These are phyloP conservation scores for Amblyteles armatorius DNA, from an alignment of 2,888 invertebrate species.

Conservation along the genomic window DNA sequence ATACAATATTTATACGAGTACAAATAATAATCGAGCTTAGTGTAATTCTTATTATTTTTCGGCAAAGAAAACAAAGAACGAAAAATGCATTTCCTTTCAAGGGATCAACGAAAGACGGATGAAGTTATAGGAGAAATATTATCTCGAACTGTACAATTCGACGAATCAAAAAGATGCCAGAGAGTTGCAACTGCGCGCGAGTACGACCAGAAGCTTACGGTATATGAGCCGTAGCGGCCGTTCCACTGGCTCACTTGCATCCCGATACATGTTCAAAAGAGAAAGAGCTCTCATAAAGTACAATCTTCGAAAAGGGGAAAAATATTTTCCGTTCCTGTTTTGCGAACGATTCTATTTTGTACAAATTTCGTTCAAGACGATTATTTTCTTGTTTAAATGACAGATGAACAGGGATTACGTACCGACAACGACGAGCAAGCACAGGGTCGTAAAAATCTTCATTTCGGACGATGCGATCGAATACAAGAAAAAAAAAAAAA, in stretches of 20 bases:
- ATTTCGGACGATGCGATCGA: conserved; percentile 65
- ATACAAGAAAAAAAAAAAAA: conserved; percentile 5
- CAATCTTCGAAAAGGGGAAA: neutral
- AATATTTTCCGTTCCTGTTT: neutral
- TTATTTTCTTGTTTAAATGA: neutral
- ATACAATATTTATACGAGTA: neutral
- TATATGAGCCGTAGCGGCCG: conserved; percentile 52
- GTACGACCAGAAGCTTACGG: conserved; percentile 55
- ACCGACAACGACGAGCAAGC: conserved; percentile 81
- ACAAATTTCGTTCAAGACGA: neutral
- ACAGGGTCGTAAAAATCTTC: conserved; percentile 81
- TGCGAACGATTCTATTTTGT: neutral
- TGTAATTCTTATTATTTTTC: neutral
- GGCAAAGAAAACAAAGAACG: neutral
- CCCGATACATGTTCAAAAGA: conserved; percentile 35
- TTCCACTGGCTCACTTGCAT: conserved; percentile 50
- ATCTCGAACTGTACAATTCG: neutral
- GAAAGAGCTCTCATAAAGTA: conserved; percentile 12
- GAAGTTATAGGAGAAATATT: neutral
- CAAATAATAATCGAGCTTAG: neutral
- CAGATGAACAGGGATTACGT: conserved; percentile 68
- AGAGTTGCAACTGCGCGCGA: conserved; percentile 39
- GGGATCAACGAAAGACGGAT: neutral
- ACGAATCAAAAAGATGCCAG: conserved; percentile 1
- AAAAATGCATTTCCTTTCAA: neutral